Base-by-base conservation (phyloP, 1,140 invertebrate species). In the Drosophila pandora region DNA sequence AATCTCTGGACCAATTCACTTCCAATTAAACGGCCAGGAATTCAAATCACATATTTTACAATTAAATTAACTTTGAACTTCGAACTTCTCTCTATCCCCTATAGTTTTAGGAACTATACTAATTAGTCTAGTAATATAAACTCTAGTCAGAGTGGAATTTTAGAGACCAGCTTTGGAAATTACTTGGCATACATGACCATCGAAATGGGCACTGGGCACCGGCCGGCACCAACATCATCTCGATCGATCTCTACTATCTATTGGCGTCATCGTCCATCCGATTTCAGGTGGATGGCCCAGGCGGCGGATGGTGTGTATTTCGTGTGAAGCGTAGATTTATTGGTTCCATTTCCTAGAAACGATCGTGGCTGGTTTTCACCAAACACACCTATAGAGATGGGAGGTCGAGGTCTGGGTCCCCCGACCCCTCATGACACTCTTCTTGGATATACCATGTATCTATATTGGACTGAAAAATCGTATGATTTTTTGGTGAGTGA, bases 311-410 rank as follows among this genome's bases (percentile, higher is more conserved):
- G 39, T 72, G 39, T 32, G 57, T 73, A 34, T 73, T 73, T 72
- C 69, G 39, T 71, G 49, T 52, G 52, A 70, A 70, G 65, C 64
- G 32, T 57, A 69, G 64, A 70, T 72, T 72, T 62, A 53, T 73
- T 50, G 59, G 70, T 73, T 64, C 70, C 59, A 74, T 74, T 74
- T 75, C 71, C 70, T 75, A 75, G 71, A 75, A 75, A 75, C 48
- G 30, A 64, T 75, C 48, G 53, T 72, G 47, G 37, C 59, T 74
- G 71, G 57, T 73, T 73, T 73, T 73, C 52, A 73, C 52, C 39
- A 30, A 47, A 22, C 34, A 52, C 34, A 61, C 41, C 28, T 30
- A 22, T 13, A 25, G 10, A 47, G 21, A 47, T 12, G 39, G n/a
- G 72, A 80, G 76, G 79, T 82, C 78, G 79, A 64, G 59, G 64